phyloP scores from a whole-genome alignment of 2,888 invertebrate species.

The Drosophila histrio region DNA sequence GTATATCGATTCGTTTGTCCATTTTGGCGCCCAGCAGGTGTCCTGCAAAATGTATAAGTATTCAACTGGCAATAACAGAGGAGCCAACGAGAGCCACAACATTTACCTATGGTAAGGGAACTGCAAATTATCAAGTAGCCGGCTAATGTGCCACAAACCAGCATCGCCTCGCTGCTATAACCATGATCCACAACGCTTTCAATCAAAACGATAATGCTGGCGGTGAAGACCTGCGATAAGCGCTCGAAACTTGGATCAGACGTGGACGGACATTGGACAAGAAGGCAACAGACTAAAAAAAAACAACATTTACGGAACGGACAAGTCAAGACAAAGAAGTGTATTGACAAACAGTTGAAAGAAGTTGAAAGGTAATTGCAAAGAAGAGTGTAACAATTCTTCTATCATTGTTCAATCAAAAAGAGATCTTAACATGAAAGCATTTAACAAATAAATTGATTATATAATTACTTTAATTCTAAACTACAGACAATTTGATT shows the following conservation, averaged over 20 bases:
- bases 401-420: neutral
- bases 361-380: neutral
- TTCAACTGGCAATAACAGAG: neutral
- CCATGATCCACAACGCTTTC: conserved; percentile 71
- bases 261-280: conserved; percentile 13
- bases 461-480: no score
- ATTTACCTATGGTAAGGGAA: conserved; percentile 77
- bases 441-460: neutral
- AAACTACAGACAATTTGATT: no score
- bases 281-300: neutral
- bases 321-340: neutral
- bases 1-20: conserved; percentile 76
- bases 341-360: conserved; percentile 5
- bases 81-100: neutral
- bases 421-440: neutral
- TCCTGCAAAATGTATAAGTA: conserved; percentile 54
- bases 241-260: conserved; percentile 36
- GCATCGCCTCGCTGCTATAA: conserved; percentile 78
- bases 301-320: neutral
- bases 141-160: conserved; percentile 76
- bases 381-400: neutral
- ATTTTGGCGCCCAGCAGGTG: conserved; percentile 64
- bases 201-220: conserved; percentile 70
- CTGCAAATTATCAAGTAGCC: conserved; percentile 78
- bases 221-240: conserved; percentile 63